Evolutionary conservation across 2,113 vertebrate species (phyloP), one percentile per base, ranked within the genome.

Genomic region (Leiothrix lutea): DNA sequence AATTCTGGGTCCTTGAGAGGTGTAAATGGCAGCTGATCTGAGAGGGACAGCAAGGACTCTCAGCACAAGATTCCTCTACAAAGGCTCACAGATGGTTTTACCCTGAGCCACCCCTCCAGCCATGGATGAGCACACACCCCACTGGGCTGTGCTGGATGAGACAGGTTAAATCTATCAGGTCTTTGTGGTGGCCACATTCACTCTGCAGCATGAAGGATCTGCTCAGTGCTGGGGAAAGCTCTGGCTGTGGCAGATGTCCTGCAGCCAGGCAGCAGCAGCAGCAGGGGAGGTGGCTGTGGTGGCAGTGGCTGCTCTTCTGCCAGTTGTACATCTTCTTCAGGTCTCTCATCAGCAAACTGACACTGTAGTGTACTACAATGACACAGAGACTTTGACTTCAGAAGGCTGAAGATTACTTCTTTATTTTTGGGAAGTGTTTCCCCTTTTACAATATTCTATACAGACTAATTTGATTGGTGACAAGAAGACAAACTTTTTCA

Each of bases 1-100:
- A 66, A 0, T 73, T 88, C 38, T 60, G 51, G 1, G 44, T 78
- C 64, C 33, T 70, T 83, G 70, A 88, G 79, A 62, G 50, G 15
- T 0, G 0, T 56, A 70, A 36, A 64, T 86, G 92, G 83, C 86
- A 94, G 77, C 66, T 90, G 89, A 90, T 89, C 74, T 84, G 77
- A 95, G 66, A 69, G 17, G 11, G 70, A 36, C 64, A 58, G 35
- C 62, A 47, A 86, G 56, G 50, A 42, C n/a, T 64, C 71, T 91
- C 58, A 75, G 66, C 84, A 72, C 6, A 5, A 57, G 11, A 36
- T 47, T 58, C 69, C 75, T 70, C 67, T 71, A 17, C 69, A 94
- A 90, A 87, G 71, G 17, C 14, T 80, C 74, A 82, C 95, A 96
- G 88, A 92, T 92, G 88, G 86, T 9, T 15, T 40, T 53, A 80